A percentile compares a stretch with the other conserved stretches of the same genome.
Conservation (phyloP, 1,140 invertebrate genomes). For the Teleogryllus occipitalis region DNA sequence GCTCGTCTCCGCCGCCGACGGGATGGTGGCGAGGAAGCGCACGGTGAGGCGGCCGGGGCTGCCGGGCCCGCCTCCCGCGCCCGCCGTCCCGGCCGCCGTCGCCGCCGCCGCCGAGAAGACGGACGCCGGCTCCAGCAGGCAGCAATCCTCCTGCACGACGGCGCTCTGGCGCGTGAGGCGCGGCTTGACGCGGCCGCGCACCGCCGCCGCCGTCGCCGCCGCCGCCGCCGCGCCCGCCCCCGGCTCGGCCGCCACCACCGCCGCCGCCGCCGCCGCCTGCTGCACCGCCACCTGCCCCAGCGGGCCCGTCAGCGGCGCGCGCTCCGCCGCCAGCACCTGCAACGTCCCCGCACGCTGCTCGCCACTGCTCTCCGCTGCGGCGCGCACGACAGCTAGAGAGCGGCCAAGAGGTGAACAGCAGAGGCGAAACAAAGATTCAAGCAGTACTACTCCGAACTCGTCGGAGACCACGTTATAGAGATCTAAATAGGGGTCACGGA, state of each 20-base stretch:
- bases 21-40: constrained; percentile 66
- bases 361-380: no score
- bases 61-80: constrained; percentile 48
- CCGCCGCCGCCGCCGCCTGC: constrained; percentile 28
- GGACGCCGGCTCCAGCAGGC: constrained; percentile 10
- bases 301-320: constrained; percentile 30
- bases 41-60: constrained; percentile 51
- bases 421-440: no score
- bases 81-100: constrained; percentile 17
- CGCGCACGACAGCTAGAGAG: no score
- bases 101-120: constrained; percentile 24
- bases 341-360: no score
- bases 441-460: no score
- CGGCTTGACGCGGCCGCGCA: constrained; percentile 66
- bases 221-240: constrained; percentile 56
- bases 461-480: no score
- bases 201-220: constrained; percentile 73
- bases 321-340: constrained; percentile 25
- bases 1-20: constrained; percentile 71
- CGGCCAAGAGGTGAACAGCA: no score
- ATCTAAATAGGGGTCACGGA: no score
- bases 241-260: neutral
- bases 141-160: constrained; percentile 47
- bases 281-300: constrained; percentile 38
- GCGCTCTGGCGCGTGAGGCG: constrained; percentile 68